Evolutionary conservation across 2,888 invertebrate genomes (phyloP).

Genomic region (Megaustenia siamemsis): DNA sequence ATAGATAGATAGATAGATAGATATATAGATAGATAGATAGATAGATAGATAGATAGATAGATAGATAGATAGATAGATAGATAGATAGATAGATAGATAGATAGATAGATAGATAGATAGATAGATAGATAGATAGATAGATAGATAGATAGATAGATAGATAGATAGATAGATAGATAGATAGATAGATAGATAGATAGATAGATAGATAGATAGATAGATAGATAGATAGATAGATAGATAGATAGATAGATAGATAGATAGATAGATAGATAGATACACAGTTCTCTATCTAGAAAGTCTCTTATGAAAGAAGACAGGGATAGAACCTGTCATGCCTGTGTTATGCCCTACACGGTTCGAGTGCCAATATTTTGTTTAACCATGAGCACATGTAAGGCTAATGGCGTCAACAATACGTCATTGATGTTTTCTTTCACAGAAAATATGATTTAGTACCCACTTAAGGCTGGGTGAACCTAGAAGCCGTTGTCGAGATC

Average conservation of each 20-base stretch:
- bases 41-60: too few relatives aligned
- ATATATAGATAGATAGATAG: too few relatives aligned
- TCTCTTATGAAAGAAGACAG: not conserved
- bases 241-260: constrained; percentile 22
- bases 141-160: not conserved
- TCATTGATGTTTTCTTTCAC: too few relatives aligned
- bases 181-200: constrained; percentile 19
- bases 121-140: not conserved
- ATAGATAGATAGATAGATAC: too few relatives aligned
- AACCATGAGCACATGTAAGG: not conserved
- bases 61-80: too few relatives aligned
- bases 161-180: not conserved
- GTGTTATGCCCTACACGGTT: not conserved
- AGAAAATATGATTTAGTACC: too few relatives aligned
- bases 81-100: too few relatives aligned
- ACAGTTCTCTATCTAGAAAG: not conserved
- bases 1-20: too few relatives aligned
- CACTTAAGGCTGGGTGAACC: too few relatives aligned
- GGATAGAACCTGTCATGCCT: not conserved
- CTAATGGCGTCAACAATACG: too few relatives aligned
- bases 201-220: constrained; percentile 20
- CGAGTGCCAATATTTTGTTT: not conserved
- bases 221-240: constrained; percentile 22
- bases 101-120: too few relatives aligned
- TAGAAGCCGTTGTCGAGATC: too few relatives aligned